Evolutionary conservation across 2,797 vertebrate species (phyloP).

Genomic region (Leptatherina wallacei): DNA sequence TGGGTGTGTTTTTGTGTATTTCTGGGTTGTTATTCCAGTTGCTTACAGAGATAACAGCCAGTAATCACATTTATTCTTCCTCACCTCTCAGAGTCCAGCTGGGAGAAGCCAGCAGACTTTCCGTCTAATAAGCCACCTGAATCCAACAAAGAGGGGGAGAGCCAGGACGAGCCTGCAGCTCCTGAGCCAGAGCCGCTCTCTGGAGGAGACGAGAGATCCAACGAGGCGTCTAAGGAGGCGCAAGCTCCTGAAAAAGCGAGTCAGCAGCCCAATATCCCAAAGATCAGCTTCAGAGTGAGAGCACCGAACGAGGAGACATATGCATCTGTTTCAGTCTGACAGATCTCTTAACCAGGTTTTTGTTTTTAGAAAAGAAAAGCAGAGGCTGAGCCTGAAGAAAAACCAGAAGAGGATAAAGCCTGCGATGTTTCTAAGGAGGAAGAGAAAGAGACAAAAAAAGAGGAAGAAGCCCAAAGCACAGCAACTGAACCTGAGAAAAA

Average conservation of each 20-base stretch:
- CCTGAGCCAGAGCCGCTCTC: conserved; percentile 68
- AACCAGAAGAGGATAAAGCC: conserved; percentile 39
- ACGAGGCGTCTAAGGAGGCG: conserved; percentile 35
- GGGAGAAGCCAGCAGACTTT: conserved; percentile 90
- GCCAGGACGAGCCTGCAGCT: conserved; percentile 33
- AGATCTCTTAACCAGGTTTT: neutral
- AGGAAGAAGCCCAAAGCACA: conserved; percentile 24
- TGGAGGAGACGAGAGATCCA: conserved; percentile 57
- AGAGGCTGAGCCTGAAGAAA: conserved; percentile 41
- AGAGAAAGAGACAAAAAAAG: conserved; percentile 31
- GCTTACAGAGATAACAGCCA: too few relatives aligned
- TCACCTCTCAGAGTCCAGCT: conserved; percentile 87
- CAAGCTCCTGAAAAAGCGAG: conserved; percentile 39
- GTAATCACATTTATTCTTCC: neutral
- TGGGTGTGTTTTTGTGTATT: conserved; percentile 46
- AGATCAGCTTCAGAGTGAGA: conserved; percentile 85
- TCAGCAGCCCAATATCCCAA: conserved; percentile 65
- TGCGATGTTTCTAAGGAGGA: conserved; percentile 36
- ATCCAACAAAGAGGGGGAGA: conserved; percentile 36
- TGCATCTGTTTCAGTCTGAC: neutral
- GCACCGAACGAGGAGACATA: neutral
- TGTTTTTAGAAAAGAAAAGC: conserved; percentile 75
- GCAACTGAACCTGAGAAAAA: conserved; percentile 65
- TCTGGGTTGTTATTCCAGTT: neutral
- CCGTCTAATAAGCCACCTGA: conserved; percentile 40